A percentile compares a stretch with the other conserved stretches of the same genome.
phyloP scores from a whole-genome alignment of 1,140 invertebrate genomes.

The Stegodyphus dumicola region DNA sequence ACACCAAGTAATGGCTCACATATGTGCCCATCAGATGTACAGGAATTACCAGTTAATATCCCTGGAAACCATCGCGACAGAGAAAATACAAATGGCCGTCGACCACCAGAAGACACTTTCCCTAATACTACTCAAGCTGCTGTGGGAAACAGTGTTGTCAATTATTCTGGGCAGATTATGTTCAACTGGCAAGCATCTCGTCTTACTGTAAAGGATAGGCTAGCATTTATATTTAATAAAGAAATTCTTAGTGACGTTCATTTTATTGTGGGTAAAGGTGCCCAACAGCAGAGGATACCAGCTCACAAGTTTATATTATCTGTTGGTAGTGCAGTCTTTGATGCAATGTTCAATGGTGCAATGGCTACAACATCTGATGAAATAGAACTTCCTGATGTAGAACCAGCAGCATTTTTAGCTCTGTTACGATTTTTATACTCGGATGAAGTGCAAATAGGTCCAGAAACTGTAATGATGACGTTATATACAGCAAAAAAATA shows the following conservation, averaged over 20 bases:
- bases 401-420: slow-evolving; percentile 81
- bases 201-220: slow-evolving; percentile 79
- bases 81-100: slow-evolving; percentile 31
- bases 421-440: slow-evolving; percentile 82
- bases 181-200: slow-evolving; percentile 74
- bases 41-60: slow-evolving; percentile 58
- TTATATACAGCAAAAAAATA: slow-evolving; percentile 90
- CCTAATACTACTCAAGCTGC: not conserved
- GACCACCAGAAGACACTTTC: slow-evolving; percentile 10
- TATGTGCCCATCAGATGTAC: slow-evolving; percentile 33
- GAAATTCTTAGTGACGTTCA: slow-evolving; percentile 84
- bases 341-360: slow-evolving; percentile 88
- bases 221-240: slow-evolving; percentile 84
- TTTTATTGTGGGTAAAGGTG: slow-evolving; percentile 79
- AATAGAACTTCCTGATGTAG: slow-evolving; percentile 85
- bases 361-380: slow-evolving; percentile 71
- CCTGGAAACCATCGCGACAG: slow-evolving; percentile 59
- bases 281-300: slow-evolving; percentile 79
- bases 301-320: slow-evolving; percentile 87
- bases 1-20: slow-evolving; percentile 55
- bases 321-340: slow-evolving; percentile 85
- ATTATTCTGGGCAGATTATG: slow-evolving; percentile 59
- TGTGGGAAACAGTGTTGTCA: slow-evolving; percentile 5
- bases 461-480: slow-evolving; percentile 88
- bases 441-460: slow-evolving; percentile 86